Evolutionary conservation across 2,113 vertebrate species (phyloP).

Genomic region (Athene cunicularia): DNA sequence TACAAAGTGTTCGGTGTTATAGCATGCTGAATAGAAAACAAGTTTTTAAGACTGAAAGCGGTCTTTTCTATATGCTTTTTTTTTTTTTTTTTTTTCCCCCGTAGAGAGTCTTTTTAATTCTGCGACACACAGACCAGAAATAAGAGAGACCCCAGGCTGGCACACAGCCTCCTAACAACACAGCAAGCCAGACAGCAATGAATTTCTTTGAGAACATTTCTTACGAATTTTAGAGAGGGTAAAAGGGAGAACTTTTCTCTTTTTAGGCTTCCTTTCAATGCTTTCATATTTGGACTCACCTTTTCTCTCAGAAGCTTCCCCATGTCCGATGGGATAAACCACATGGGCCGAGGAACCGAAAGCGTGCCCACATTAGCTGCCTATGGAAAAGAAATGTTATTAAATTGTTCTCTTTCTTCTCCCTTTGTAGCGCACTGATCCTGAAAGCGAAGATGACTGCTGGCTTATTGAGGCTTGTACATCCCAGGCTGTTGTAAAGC

Average conservation of each 20-base stretch:
- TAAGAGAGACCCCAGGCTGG: neutral
- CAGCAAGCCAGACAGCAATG: neutral
- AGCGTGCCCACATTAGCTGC: accelerated
- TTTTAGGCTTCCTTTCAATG: neutral
- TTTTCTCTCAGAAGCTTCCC: neutral
- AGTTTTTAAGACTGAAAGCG: neutral
- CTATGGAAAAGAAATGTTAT: neutral
- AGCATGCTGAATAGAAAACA: neutral
- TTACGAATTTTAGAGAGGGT: neutral
- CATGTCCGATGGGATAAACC: accelerated
- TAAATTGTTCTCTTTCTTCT: neutral
- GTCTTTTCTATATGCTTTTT: neutral
- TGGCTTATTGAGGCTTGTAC: neutral
- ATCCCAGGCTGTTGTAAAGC: neutral
- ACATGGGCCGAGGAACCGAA: accelerated
- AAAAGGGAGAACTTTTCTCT: neutral
- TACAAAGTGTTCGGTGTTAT: accelerated
- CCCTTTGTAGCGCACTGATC: neutral
- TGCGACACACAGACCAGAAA: neutral
- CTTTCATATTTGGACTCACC: neutral
- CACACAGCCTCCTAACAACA: neutral
- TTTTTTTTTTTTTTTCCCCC: neutral
- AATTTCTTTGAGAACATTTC: neutral
- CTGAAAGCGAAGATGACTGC: neutral
- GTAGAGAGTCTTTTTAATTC: neutral